Evolutionary conservation across 2,797 vertebrate genomes (phyloP).

Genomic region (Parambassis ranga): DNA sequence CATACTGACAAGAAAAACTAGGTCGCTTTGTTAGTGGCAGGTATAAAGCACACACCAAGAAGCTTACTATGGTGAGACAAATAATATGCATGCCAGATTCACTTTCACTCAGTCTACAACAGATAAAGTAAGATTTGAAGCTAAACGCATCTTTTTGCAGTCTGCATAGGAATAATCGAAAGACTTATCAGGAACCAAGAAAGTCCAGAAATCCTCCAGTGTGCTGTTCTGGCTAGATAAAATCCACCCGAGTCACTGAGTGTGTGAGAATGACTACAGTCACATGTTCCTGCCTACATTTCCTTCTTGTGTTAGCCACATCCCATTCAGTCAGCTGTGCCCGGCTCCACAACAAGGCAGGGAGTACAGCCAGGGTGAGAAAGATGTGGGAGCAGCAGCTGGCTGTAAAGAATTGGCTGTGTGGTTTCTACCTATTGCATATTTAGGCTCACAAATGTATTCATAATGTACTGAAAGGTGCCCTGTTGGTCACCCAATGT

Average conservation of each 20-base stretch:
- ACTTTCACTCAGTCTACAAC: background rate
- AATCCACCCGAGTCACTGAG: slow-evolving; percentile 33
- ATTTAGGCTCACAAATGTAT: background rate
- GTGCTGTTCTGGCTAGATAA: slow-evolving; percentile 25
- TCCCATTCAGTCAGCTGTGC: slow-evolving; percentile 47
- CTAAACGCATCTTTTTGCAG: background rate
- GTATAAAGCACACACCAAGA: slow-evolving; percentile 10
- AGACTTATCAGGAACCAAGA: slow-evolving; percentile 16
- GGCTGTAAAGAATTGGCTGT: background rate
- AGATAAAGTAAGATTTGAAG: background rate
- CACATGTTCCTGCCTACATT: slow-evolving; percentile 65
- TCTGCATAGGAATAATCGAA: background rate
- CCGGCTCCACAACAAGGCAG: slow-evolving; percentile 26
- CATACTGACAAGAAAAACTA: slow-evolving; percentile 56
- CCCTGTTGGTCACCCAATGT: background rate
- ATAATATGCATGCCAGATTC: slow-evolving; percentile 10
- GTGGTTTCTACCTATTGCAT: background rate
- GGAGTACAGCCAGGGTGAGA: slow-evolving; percentile 5
- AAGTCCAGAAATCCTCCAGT: slow-evolving; percentile 34
- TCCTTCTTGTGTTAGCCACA: slow-evolving; percentile 48
- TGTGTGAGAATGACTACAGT: slow-evolving; percentile 51
- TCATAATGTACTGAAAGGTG: background rate
- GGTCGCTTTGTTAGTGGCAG: slow-evolving; percentile 19
- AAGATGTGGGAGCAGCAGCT: slow-evolving; percentile 11
- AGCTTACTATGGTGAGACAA: background rate